These are phyloP conservation scores for Pelecanoides urinatrix DNA, from an alignment of 2,113 vertebrate genomes.

Conservation along the genomic window DNA sequence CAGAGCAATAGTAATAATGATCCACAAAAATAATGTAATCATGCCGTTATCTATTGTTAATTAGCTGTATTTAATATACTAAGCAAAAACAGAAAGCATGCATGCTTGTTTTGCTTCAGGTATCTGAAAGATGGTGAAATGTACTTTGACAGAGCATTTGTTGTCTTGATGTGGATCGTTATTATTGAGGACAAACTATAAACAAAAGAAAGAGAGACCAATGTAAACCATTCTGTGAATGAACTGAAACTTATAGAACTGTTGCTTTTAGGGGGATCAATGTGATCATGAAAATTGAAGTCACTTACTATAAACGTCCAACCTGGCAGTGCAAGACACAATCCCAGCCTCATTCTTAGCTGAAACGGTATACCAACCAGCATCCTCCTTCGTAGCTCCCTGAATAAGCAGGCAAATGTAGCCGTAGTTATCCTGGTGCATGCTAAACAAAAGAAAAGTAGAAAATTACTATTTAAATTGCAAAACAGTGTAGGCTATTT, in stretches of 20 bases:
- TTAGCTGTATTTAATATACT: constrained; percentile 9
- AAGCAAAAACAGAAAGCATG: not conserved
- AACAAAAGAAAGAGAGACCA: constrained; percentile 72
- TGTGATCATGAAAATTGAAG: not conserved
- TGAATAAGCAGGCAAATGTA: constrained; percentile 98
- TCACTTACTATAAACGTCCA: constrained; percentile 90
- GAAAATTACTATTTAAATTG: not conserved
- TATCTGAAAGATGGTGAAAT: constrained; percentile 42
- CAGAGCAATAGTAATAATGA: constrained; percentile 32
- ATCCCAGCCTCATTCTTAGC: constrained; percentile 98
- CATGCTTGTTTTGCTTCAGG: constrained; percentile 59
- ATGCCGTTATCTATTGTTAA: constrained; percentile 51
- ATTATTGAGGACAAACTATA: constrained; percentile 75
- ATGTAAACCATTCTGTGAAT: constrained; percentile 40
- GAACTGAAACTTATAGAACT: not conserved
- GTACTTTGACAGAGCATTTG: constrained; percentile 72
- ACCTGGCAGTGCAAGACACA: constrained; percentile 92
- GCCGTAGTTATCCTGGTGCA: constrained; percentile 96
- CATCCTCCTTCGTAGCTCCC: constrained; percentile 92
- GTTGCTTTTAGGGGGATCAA: not conserved
- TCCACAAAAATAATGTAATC: not conserved
- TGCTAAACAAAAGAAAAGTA: constrained; percentile 73
- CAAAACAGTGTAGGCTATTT: not conserved
- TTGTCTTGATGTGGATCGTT: constrained; percentile 69
- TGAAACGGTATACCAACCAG: constrained; percentile 96